phyloP scores from a whole-genome alignment of 2,113 vertebrate genomes.

The Nesogale talazaci region DNA sequence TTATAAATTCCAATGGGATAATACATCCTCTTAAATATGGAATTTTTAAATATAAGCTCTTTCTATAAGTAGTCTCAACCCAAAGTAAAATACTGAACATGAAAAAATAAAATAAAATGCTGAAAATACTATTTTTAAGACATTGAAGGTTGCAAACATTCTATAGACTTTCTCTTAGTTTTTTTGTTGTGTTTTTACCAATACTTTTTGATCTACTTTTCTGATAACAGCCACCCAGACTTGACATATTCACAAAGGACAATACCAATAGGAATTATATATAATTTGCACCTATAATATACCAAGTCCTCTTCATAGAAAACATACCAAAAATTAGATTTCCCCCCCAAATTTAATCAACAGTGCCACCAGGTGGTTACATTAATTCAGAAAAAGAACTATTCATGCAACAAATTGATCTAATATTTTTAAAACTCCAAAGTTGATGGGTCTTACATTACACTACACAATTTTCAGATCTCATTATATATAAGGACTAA shows the following conservation, averaged over 20 bases:
- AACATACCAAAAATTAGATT: constrained; percentile 22
- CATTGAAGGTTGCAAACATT: not conserved
- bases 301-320: not conserved
- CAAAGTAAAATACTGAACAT: not conserved
- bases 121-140: not conserved
- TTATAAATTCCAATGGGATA: not conserved
- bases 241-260: constrained; percentile 29
- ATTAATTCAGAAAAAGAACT: constrained; percentile 61
- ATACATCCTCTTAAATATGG: not conserved
- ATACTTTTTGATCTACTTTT: constrained; percentile 53
- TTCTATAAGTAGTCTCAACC: constrained; percentile 16
- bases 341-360: constrained; percentile 83
- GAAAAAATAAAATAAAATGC: too few relatives aligned
- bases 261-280: constrained; percentile 39
- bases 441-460: not conserved
- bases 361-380: constrained; percentile 87
- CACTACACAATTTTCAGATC: not conserved
- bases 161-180: not conserved
- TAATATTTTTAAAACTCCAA: not conserved
- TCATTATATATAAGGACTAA: not conserved
- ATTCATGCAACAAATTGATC: not conserved
- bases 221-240: not conserved
- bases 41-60: not conserved
- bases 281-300: constrained; percentile 47
- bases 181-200: constrained; percentile 46